phyloP scores from a whole-genome alignment of 2,113 vertebrate species.

The Notothenia coriiceps region DNA sequence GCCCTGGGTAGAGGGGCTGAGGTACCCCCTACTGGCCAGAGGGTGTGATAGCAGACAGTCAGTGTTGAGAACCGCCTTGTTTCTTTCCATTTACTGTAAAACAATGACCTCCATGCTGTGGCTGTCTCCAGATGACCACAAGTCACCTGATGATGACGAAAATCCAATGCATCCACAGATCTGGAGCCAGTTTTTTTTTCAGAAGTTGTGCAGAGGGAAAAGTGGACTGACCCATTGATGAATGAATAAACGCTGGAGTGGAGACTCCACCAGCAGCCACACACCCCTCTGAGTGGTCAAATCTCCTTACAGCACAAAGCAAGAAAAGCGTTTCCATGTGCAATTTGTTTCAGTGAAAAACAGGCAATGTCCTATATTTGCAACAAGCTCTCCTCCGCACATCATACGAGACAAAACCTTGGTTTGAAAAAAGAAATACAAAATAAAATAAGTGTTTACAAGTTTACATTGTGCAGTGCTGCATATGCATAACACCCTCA shows the following conservation, averaged over 20 bases:
- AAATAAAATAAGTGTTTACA: conserved; percentile 70
- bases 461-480: conserved; percentile 78
- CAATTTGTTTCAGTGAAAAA: conserved; percentile 73
- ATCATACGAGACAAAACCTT: conserved; percentile 64
- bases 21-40: conserved; percentile 62
- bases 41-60: conserved; percentile 57
- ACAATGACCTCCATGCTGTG: conserved; percentile 40
- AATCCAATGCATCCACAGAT: conserved; percentile 34
- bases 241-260: conserved; percentile 43
- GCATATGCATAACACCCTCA: conserved; percentile 70
- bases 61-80: conserved; percentile 36
- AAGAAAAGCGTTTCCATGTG: conserved; percentile 68
- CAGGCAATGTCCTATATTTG: conserved; percentile 67
- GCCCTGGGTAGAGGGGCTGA: conserved; percentile 34
- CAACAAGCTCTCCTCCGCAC: conserved; percentile 57
- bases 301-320: conserved; percentile 69
- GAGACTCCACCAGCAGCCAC: conserved; percentile 39
- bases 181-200: conserved; percentile 29
- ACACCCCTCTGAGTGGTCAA: conserved; percentile 44
- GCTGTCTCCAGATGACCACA: conserved; percentile 43
- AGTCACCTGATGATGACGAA: conserved; percentile 33
- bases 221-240: conserved; percentile 38
- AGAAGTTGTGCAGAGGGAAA: conserved; percentile 64
- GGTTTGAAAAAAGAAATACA: conserved; percentile 61
- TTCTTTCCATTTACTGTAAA: conserved; percentile 49